Percentiles rank a stretch among this genome's conserved stretches.
phyloP scores from a whole-genome alignment of 2,113 vertebrate species.

The Myrmophylax atrothorax region DNA sequence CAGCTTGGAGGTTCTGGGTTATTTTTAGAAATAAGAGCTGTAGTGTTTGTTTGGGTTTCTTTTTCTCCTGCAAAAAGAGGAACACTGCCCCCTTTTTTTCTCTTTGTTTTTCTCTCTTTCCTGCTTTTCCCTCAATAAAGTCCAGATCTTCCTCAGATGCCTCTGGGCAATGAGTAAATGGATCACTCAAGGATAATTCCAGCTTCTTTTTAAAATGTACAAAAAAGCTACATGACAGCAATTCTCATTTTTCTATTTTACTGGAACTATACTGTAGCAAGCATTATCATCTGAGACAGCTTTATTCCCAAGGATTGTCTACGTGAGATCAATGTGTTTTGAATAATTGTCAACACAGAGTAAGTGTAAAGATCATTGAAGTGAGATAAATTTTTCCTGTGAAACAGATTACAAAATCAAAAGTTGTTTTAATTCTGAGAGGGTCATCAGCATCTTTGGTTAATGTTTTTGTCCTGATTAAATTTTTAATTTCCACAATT shows the following conservation, averaged over 20 bases:
- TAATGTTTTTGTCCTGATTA: neutral
- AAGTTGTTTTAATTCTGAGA: neutral
- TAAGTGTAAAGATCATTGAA: neutral
- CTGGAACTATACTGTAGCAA: neutral
- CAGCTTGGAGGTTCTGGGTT: neutral
- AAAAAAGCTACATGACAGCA: neutral
- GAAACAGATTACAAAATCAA: neutral
- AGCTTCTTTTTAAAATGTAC: neutral
- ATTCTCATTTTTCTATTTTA: neutral
- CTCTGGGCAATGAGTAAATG: neutral
- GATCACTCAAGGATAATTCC: neutral
- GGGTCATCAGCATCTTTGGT: neutral
- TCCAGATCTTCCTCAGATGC: neutral
- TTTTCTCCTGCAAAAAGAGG: neutral
- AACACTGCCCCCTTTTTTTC: neutral
- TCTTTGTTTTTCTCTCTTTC: neutral
- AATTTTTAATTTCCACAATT: neutral
- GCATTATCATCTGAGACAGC: neutral
- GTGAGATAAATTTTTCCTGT: neutral
- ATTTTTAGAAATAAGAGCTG: neutral
- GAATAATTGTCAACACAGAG: neutral
- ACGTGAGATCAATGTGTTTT: neutral
- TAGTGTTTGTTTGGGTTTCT: fast-evolving
- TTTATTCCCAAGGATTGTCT: neutral
- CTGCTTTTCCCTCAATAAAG: neutral